phyloP scores from a whole-genome alignment of 1,140 invertebrate species.

The Macrobrachium nipponense region DNA sequence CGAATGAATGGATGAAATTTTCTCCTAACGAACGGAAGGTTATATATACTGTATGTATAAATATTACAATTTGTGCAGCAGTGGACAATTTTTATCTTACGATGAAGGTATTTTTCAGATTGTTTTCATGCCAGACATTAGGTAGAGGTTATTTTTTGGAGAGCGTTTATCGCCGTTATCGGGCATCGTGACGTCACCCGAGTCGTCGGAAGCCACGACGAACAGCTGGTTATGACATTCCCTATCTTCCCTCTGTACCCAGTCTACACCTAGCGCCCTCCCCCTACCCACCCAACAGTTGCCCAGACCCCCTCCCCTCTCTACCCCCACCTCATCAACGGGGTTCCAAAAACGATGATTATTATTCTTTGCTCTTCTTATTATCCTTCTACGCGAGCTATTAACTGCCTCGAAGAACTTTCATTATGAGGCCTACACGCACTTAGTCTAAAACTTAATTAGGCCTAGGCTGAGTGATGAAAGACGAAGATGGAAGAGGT shows the following conservation, averaged over 20 bases:
- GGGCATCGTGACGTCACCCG: neutral
- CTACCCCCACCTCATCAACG: neutral
- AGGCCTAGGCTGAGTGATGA: conserved; percentile 48
- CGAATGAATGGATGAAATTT: too few relatives aligned
- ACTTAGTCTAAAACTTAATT: conserved; percentile 60
- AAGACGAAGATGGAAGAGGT: conserved; percentile 33
- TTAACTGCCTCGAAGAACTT: conserved; percentile 38
- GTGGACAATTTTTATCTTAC: too few relatives aligned
- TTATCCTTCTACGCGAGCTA: conserved; percentile 43
- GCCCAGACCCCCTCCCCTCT: neutral
- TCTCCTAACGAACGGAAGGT: too few relatives aligned
- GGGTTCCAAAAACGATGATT: conserved; percentile 1
- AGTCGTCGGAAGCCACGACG: neutral
- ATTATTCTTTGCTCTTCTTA: conserved; percentile 32
- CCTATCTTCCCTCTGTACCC: neutral
- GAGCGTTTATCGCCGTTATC: neutral
- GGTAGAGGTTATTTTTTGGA: too few relatives aligned
- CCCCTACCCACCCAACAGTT: too few relatives aligned
- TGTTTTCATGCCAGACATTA: too few relatives aligned
- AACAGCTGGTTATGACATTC: conserved; percentile 20
- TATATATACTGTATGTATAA: too few relatives aligned
- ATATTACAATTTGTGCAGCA: too few relatives aligned
- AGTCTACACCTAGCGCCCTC: neutral
- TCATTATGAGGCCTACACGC: conserved; percentile 50
- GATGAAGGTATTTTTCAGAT: neutral